Evolutionary conservation across 2,888 invertebrate species (phyloP).

Genomic region (Elegia similella): DNA sequence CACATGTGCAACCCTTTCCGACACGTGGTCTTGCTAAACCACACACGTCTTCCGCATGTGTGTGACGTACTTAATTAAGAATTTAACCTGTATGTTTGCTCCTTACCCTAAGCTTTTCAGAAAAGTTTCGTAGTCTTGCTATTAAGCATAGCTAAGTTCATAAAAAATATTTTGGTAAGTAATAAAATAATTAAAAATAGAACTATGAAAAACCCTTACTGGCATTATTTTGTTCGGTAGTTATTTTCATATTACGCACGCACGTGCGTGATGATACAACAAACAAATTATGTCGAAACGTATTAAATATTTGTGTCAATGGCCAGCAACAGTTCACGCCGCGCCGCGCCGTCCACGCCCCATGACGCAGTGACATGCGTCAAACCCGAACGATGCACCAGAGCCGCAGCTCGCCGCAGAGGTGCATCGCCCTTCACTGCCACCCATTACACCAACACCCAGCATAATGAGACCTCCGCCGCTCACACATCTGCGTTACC

Average conservation of each 20-base stretch:
- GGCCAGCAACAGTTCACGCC: conserved; percentile 18
- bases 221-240: no score
- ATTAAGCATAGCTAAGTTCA: not conserved
- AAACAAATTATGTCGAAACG: not conserved
- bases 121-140: not conserved
- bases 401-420: conserved; percentile 52
- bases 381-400: conserved; percentile 68
- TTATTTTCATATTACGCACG: not conserved
- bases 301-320: conserved; percentile 6
- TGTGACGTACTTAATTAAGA: conserved; percentile 8
- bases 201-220: no score
- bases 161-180: no score
- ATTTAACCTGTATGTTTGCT: not conserved
- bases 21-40: conserved; percentile 46
- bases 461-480: conserved; percentile 24
- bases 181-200: no score
- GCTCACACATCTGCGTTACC: conserved; percentile 27
- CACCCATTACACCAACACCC: conserved; percentile 31
- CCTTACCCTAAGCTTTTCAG: not conserved
- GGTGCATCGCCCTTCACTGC: conserved; percentile 43
- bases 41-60: conserved; percentile 31
- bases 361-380: conserved; percentile 78
- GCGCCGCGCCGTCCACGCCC: conserved; percentile 58
- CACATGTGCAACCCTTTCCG: conserved; percentile 79
- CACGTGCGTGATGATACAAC: conserved; percentile 9